Conservation (phyloP, 2,888 invertebrate genomes). For the Luperina testacea region DNA sequence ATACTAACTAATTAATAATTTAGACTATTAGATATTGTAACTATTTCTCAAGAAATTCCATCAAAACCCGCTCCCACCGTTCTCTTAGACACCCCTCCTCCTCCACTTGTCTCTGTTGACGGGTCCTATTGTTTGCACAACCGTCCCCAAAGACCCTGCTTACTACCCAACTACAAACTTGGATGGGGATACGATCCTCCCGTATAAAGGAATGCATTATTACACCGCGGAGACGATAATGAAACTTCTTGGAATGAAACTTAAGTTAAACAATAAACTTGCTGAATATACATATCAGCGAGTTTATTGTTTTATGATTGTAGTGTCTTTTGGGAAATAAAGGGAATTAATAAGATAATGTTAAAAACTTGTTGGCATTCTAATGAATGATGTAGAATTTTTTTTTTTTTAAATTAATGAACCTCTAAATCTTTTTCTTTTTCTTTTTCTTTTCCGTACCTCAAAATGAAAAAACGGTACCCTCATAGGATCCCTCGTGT, state of each 20-base stretch:
- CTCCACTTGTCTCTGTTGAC: constrained; percentile 66
- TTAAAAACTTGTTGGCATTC: neutral
- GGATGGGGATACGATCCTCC: constrained; percentile 65
- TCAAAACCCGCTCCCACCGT: constrained; percentile 25
- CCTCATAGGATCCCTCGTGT: no score
- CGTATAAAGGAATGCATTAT: constrained; percentile 68
- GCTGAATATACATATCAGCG: neutral
- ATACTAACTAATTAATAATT: no score
- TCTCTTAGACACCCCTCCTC: constrained; percentile 31
- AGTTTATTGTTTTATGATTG: constrained; percentile 19
- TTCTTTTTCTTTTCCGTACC: no score
- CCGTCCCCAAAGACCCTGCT: constrained; percentile 68
- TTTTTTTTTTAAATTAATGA: neutral
- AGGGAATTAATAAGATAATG: neutral
- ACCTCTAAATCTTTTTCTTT: no score
- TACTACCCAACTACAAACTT: constrained; percentile 69
- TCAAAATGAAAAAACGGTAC: no score
- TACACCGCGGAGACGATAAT: constrained; percentile 46
- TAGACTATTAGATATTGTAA: no score
- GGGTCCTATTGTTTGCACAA: constrained; percentile 72
- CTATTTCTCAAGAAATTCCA: neutral
- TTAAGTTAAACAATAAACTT: neutral
- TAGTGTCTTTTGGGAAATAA: neutral
- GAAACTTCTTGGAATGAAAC: constrained; percentile 42
- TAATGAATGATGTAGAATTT: neutral